These are phyloP conservation scores for Danio jaintianensis DNA, from an alignment of 2,797 vertebrate species.

Conservation along the genomic window DNA sequence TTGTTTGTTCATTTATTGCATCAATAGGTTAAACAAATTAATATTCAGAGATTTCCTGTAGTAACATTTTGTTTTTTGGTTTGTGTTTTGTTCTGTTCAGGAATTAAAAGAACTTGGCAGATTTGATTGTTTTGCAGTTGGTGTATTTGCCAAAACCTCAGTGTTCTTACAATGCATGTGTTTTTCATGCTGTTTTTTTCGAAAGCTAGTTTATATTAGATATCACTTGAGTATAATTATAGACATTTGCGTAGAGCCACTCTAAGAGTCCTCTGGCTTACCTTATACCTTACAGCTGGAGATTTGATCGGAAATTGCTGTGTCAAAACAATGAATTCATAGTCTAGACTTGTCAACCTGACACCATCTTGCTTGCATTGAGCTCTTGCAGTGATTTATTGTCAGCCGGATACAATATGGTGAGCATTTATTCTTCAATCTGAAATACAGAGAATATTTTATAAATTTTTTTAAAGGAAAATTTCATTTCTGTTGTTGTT, in stretches of 20 bases:
- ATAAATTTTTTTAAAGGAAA: not conserved
- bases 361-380: not conserved
- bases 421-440: conserved; percentile 7
- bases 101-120: too few relatives aligned
- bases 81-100: too few relatives aligned
- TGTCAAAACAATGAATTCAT: not conserved
- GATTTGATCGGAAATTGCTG: not conserved
- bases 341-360: not conserved
- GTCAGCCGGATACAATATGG: not conserved
- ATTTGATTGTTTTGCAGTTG: too few relatives aligned
- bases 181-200: too few relatives aligned
- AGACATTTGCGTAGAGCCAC: not conserved
- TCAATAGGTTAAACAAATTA: too few relatives aligned
- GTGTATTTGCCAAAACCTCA: too few relatives aligned
- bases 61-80: too few relatives aligned
- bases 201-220: too few relatives aligned
- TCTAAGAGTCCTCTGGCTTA: not conserved
- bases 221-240: too few relatives aligned
- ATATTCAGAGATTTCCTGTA: too few relatives aligned
- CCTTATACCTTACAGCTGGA: not conserved
- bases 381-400: not conserved
- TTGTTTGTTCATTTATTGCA: too few relatives aligned
- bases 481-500: not conserved
- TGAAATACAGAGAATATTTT: not conserved
- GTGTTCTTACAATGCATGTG: too few relatives aligned